Conservation (phyloP, 2,797 vertebrate species). For the Cichlasoma orientale region DNA sequence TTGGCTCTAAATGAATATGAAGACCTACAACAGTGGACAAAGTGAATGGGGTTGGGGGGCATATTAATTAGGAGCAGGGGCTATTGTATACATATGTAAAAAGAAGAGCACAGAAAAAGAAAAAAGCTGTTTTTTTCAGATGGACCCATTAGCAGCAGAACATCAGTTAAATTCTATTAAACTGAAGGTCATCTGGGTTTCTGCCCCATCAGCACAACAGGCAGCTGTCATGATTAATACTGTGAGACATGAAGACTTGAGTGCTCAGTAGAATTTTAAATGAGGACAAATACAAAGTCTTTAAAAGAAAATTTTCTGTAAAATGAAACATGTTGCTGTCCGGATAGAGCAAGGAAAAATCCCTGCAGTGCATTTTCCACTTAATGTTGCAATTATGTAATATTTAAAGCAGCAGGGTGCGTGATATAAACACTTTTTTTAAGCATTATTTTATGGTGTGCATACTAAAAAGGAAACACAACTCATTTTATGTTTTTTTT, state of each 20-base stretch:
- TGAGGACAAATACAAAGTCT: not conserved
- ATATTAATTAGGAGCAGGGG: not conserved
- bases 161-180: constrained; percentile 5
- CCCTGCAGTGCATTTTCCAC: not conserved
- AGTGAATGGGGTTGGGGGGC: not conserved
- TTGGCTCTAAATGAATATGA: constrained; percentile 12
- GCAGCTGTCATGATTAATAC: constrained; percentile 53
- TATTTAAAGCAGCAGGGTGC: not conserved
- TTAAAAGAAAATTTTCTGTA: not conserved
- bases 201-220: constrained; percentile 51
- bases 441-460: not conserved
- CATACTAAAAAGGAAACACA: not conserved
- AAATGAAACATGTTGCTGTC: not conserved
- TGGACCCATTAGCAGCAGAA: not conserved
- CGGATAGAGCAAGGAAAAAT: not conserved
- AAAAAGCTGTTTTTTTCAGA: not conserved
- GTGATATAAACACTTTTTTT: accelerated
- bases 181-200: constrained; percentile 36
- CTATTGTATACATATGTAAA: not conserved
- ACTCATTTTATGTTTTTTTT: not conserved
- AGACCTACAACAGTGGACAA: not conserved
- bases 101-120: not conserved
- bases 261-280: constrained; percentile 40
- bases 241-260: constrained; percentile 32
- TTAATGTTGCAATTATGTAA: not conserved